Conservation (phyloP, 2,113 vertebrate genomes). For the Brachyhypopomus occidentalis region DNA sequence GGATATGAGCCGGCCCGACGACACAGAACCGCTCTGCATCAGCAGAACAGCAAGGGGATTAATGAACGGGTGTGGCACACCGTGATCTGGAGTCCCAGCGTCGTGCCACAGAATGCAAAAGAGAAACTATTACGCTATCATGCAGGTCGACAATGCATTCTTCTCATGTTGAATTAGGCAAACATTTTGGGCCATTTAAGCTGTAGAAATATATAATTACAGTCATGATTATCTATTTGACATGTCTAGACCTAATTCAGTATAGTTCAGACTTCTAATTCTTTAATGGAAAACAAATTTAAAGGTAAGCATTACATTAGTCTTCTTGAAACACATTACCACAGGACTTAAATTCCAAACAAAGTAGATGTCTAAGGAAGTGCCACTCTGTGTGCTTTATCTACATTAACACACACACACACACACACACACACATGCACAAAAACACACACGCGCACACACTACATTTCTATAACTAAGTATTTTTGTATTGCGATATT, state of each 20-base stretch:
- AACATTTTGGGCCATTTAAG: slow-evolving; percentile 42
- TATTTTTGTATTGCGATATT: no score
- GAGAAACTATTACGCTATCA: slow-evolving; percentile 47
- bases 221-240: slow-evolving; percentile 27
- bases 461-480: no score
- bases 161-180: slow-evolving; percentile 44
- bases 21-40: neutral
- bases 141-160: slow-evolving; percentile 40
- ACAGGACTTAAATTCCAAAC: slow-evolving; percentile 17
- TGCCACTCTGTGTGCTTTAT: neutral
- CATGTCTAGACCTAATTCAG: slow-evolving; percentile 42
- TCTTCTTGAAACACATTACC: slow-evolving; percentile 39
- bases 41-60: slow-evolving; percentile 18
- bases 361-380: slow-evolving; percentile 22
- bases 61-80: slow-evolving; percentile 45
- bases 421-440: no score
- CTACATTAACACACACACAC: slow-evolving; percentile 9
- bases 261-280: slow-evolving; percentile 42
- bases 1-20: no score
- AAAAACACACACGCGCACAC: no score
- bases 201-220: slow-evolving; percentile 39
- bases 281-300: slow-evolving; percentile 49
- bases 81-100: slow-evolving; percentile 43
- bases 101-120: slow-evolving; percentile 36
- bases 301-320: slow-evolving; percentile 39